These are phyloP conservation scores for Drosophila jambulina DNA, from an alignment of 1,140 invertebrate species.

Conservation along the genomic window DNA sequence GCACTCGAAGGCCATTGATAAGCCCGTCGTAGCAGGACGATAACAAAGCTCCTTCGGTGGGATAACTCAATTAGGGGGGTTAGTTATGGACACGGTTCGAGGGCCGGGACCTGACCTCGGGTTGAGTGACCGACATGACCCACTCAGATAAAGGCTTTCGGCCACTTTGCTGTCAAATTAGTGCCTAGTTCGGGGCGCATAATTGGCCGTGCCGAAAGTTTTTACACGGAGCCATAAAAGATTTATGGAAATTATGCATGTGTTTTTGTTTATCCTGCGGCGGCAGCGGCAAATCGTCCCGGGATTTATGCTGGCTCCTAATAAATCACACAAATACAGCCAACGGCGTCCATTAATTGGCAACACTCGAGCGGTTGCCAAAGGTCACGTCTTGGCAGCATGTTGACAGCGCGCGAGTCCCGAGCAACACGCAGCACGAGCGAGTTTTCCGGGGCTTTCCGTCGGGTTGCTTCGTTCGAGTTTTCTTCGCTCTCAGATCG, in stretches of 20 bases:
- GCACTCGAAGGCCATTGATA: constrained; percentile 36
- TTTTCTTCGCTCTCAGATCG: background rate
- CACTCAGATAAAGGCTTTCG: constrained; percentile 43
- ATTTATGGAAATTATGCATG: constrained; percentile 83
- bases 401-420: constrained; percentile 36
- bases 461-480: background rate
- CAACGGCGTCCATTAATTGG: constrained; percentile 67
- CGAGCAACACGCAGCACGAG: constrained; percentile 17
- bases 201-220: constrained; percentile 70
- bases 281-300: constrained; percentile 15
- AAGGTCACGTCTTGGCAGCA: constrained; percentile 63
- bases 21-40: constrained; percentile 41
- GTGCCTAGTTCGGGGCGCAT: constrained; percentile 71
- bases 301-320: constrained; percentile 67
- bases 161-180: constrained; percentile 78
- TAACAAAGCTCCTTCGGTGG: constrained; percentile 35
- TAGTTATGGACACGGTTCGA: constrained; percentile 40
- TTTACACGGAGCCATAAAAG: constrained; percentile 75
- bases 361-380: constrained; percentile 71
- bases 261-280: constrained; percentile 63
- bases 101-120: background rate
- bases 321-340: constrained; percentile 67
- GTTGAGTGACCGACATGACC: constrained; percentile 34
- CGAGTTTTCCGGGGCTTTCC: background rate
- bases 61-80: constrained; percentile 68